Evolutionary conservation across 2,888 invertebrate genomes (phyloP).

Genomic region (Ennomos erosarius): DNA sequence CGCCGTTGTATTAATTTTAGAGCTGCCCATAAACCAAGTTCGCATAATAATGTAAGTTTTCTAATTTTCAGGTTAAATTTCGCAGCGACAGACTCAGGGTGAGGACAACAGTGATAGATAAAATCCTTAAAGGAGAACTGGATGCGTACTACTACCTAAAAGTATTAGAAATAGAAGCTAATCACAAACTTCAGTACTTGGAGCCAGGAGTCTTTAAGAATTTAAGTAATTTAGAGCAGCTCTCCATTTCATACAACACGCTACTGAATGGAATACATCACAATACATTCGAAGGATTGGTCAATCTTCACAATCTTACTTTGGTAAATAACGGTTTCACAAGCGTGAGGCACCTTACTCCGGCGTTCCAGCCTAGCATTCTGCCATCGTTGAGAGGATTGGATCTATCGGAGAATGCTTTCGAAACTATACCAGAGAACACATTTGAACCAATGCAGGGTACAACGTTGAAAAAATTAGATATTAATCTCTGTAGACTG

Average conservation of each 20-base stretch:
- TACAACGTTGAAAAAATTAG: conserved; percentile 70
- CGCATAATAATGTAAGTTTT: conserved; percentile 4
- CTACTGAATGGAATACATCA: conserved; percentile 71
- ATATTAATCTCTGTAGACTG: conserved; percentile 81
- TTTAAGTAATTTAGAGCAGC: conserved; percentile 72
- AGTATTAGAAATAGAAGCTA: conserved; percentile 82
- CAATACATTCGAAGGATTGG: conserved; percentile 79
- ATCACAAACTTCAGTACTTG: conserved; percentile 77
- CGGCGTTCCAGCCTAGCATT: conserved; percentile 67
- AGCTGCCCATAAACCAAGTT: background rate
- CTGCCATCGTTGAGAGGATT: conserved; percentile 77
- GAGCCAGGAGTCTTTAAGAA: conserved; percentile 79
- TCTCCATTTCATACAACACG: conserved; percentile 85
- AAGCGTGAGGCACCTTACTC: conserved; percentile 70
- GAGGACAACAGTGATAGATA: conserved; percentile 77
- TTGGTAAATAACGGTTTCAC: conserved; percentile 84
- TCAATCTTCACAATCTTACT: conserved; percentile 75
- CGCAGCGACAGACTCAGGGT: conserved; percentile 71
- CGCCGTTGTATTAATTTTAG: background rate
- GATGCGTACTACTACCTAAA: conserved; percentile 64
- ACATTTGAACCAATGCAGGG: conserved; percentile 79
- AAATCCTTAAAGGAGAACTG: conserved; percentile 73
- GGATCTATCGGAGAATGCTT: conserved; percentile 82
- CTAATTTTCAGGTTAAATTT: conserved; percentile 64
- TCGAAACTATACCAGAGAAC: conserved; percentile 68